Base-by-base conservation (phyloP, 2,888 invertebrate species). In the Tholera decimalis region DNA sequence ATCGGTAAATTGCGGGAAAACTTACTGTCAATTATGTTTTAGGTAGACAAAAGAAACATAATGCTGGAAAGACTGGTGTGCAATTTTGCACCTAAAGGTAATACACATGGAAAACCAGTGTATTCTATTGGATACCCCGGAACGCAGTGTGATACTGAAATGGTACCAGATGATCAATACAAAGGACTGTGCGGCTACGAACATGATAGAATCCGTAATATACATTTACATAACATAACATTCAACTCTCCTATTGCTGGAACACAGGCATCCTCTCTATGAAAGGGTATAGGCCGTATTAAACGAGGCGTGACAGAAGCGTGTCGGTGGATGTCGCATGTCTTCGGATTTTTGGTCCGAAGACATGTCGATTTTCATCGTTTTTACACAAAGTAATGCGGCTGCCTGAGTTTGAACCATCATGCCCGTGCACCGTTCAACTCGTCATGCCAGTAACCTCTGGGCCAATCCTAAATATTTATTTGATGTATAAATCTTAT, bases 71-170 rank as follows among this genome's bases (percentile, higher is more conserved):
- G 94, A 73, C 82, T 95, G 9, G 89, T 95, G 3, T 95, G 95
- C 65, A 94, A 95, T 77, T 94, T 95, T 71, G 89, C 93, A 7
- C 92, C 94, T 0, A 89, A 83, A 62, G 95, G 94, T 1, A 95
- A 95, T 70, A 60, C 85, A 41, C 82, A 89, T 26, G 89, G 91
- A 1, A 90, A 89, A 63, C 92, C 93, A 8, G 83, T 95, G 0
- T 95, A 94, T 64, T 81, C 85, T 2, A 87, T 93, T 63, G 95
- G 95, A 51, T 88, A 85, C 51, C 87, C 94, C 0, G 90, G 87
- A 15, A 93, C 93, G 7, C 93, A 93, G 58, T 95, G 95, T 74
- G 71, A 80, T 7, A 77, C 79, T 5, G 78, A 84, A 22, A 88
- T 83, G 82, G 41, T 57, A 8, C 84, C 87, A 2, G 91, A 93